phyloP scores from a whole-genome alignment of 1,140 invertebrate species.

The Formica selysi region DNA sequence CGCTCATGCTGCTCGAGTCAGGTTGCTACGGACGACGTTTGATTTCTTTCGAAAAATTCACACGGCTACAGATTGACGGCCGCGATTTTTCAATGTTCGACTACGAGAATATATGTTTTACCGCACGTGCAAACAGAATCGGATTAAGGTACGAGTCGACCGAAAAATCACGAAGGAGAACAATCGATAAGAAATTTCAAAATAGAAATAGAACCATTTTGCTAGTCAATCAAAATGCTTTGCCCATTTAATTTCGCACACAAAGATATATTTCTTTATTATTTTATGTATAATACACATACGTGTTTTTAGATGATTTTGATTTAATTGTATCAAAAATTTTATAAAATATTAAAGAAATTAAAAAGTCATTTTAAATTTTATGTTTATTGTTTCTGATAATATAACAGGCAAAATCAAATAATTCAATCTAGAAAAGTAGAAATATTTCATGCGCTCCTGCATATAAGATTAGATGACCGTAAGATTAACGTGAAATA shows the following conservation, averaged over 20 bases:
- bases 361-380: background rate
- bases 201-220: conserved; percentile 22
- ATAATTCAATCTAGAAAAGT: background rate
- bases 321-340: background rate
- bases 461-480: conserved; percentile 26
- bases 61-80: conserved; percentile 57
- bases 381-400: background rate
- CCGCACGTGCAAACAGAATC: conserved; percentile 52
- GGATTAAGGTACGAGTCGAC: conserved; percentile 45
- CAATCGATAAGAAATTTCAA: conserved; percentile 5
- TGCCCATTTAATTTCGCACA: background rate
- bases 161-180: conserved; percentile 45
- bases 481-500: conserved; percentile 34
- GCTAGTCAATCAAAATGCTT: background rate
- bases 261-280: background rate
- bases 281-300: background rate
- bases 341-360: background rate
- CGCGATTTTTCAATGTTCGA: conserved; percentile 60
- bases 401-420: background rate
- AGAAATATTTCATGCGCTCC: background rate
- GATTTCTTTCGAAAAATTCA: conserved; percentile 64
- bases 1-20: conserved; percentile 16
- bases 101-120: conserved; percentile 49
- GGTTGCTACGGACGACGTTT: conserved; percentile 51
- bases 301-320: background rate